Conservation (phyloP, 2,113 vertebrate species). For the Mugil cephalus region DNA sequence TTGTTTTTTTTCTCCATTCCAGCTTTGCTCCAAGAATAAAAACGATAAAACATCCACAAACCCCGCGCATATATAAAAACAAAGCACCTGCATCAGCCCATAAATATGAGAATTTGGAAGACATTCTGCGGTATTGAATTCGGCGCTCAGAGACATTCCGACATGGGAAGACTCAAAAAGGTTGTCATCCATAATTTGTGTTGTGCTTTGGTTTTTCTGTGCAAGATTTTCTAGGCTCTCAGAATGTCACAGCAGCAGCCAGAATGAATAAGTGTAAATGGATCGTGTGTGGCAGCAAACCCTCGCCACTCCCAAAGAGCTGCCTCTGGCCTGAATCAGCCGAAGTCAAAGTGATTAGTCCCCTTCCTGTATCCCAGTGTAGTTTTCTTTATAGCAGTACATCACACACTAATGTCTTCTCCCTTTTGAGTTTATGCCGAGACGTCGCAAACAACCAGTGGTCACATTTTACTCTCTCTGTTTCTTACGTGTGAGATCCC, state of each 20-base stretch:
- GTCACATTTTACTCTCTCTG: not conserved
- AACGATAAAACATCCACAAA: not conserved
- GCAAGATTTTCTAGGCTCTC: not conserved
- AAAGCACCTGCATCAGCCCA: not conserved
- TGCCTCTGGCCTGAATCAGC: conserved; percentile 60
- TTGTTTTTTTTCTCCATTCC: conserved; percentile 14
- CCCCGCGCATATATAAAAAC: not conserved
- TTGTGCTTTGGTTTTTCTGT: not conserved
- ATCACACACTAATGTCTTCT: conserved; percentile 33
- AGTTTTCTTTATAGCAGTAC: conserved; percentile 10
- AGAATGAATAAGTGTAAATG: conserved; percentile 23
- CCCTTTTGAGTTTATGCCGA: conserved; percentile 11
- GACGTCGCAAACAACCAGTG: conserved; percentile 20
- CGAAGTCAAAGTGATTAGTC: conserved; percentile 60
- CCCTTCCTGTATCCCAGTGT: conserved; percentile 48
- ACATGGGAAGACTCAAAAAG: not conserved
- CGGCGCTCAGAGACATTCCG: not conserved
- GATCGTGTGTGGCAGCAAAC: conserved; percentile 19
- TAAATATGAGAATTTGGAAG: not conserved
- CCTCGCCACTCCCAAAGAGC: conserved; percentile 4
- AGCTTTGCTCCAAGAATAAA: not conserved
- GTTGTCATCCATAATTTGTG: conserved; percentile 10
- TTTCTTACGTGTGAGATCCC: conserved; percentile 51
- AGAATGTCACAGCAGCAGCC: conserved; percentile 5
- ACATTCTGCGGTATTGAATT: not conserved